These are phyloP conservation scores for Drepana falcataria DNA, from an alignment of 2,888 invertebrate genomes.

Conservation along the genomic window DNA sequence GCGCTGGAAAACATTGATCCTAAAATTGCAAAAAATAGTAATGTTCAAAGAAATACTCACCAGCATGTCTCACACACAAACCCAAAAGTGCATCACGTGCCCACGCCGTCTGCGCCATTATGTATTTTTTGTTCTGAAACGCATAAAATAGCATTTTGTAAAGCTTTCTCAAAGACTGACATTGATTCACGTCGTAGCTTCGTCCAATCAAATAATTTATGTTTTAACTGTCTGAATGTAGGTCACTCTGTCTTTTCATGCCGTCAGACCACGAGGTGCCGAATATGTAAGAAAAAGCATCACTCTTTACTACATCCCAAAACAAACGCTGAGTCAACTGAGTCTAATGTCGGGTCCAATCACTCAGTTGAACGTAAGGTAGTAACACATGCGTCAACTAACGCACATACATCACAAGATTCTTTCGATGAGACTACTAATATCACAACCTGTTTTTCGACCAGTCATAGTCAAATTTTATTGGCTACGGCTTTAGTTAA, in stretches of 20 bases:
- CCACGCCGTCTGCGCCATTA: neutral
- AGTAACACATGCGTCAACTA: too few species aligned
- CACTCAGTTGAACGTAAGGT: too few species aligned
- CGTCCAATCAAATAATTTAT: constrained; percentile 13
- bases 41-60: too few species aligned
- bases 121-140: constrained; percentile 18
- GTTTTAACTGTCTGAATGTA: constrained; percentile 20
- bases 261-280: constrained; percentile 8
- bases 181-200: constrained; percentile 13
- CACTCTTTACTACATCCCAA: constrained; percentile 7
- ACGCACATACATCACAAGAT: too few species aligned
- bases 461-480: constrained; percentile 17
- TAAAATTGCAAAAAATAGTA: too few species aligned
- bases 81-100: too few species aligned
- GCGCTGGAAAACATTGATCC: constrained; percentile 16
- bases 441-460: neutral
- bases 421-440: too few species aligned
- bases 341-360: too few species aligned
- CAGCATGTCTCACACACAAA: too few species aligned
- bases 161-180: constrained; percentile 14
- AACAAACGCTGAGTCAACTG: neutral
- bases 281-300: constrained; percentile 5
- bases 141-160: constrained; percentile 19
- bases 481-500: constrained; percentile 23
- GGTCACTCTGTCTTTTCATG: constrained; percentile 19